These are phyloP conservation scores for Lochmaea crataegi DNA, from an alignment of 2,888 invertebrate genomes.

Conservation along the genomic window DNA sequence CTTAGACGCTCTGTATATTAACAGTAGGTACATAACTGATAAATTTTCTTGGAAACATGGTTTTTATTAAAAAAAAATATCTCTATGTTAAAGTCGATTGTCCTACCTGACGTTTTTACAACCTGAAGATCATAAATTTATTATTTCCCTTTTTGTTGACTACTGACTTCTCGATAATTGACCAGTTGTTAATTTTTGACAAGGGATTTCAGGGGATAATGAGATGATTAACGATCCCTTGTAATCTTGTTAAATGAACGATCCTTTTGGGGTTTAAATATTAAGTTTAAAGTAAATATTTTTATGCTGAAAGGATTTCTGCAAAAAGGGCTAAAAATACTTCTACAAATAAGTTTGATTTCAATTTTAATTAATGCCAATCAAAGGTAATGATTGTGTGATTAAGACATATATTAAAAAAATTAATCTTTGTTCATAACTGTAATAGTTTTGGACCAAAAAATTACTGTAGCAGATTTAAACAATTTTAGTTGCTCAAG, in stretches of 20 bases:
- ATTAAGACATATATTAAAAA: no score
- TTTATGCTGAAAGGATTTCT: conserved; percentile 6
- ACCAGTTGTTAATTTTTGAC: conserved; percentile 39
- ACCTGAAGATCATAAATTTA: conserved; percentile 32
- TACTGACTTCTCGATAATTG: conserved; percentile 38
- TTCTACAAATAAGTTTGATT: background rate
- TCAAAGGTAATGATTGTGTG: no score
- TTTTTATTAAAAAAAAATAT: background rate
- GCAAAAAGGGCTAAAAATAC: conserved; percentile 1
- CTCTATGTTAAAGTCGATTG: background rate
- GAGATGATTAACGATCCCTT: conserved; percentile 41
- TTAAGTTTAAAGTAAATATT: conserved; percentile 25
- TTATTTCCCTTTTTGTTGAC: conserved; percentile 37
- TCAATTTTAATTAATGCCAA: background rate
- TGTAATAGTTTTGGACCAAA: no score
- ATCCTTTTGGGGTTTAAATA: conserved; percentile 21
- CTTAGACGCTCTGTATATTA: no score
- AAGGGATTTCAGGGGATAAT: conserved; percentile 33
- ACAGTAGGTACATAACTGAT: no score
- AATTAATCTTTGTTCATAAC: no score
- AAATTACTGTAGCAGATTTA: no score
- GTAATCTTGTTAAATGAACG: conserved; percentile 38
- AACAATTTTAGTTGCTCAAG: no score
- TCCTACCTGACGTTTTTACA: conserved; percentile 27
- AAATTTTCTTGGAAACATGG: background rate